Base-by-base conservation (phyloP, 2,113 vertebrate species). In the Chamaea fasciata region DNA sequence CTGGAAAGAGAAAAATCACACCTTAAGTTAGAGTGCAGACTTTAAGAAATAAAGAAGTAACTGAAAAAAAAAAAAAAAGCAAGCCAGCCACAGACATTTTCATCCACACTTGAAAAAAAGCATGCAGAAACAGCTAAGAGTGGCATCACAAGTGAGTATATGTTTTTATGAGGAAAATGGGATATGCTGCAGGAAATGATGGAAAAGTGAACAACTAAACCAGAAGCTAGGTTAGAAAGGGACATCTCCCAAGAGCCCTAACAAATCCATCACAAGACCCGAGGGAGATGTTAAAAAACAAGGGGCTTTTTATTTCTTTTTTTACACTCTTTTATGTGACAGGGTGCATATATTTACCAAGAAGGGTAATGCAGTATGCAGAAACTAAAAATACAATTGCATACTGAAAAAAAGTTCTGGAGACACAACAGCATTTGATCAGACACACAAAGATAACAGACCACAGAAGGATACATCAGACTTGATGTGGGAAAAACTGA, bases 201-300 rank as follows among this genome's bases (percentile, higher is more conserved):
- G 39, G 67, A 80, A 74, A 71, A 87, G 39, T 3, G 2, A 91
- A 83, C 17, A 71, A 30, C 52, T 92, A 90, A 95, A 86, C 67
- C 62, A 94, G 84, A 95, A 92, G 71, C 22, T 21, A 73, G 71
- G 62, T 94, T 82, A 96, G 75, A 91, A 83, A 85, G 37, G 46
- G 74, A 85, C 78, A 86, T 64, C 39, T 89, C 83, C 76, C 74
- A 67, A 74, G 89, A 91, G 87, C 31, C 67, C 47, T 63, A 82
- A 82, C 50, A 93, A 87, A 94, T 77, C 55, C 71, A 74, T 56
- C 86, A 92, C 60, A 91, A 71, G 49, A 64, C 71, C 15, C 69
- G 6, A 17, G 64, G 42, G 90, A 85, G 26, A 84, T 27, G 60
- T 44, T 77, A 84, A 86, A 79, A 92, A 91, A 91, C 86, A 94